Base-by-base conservation (phyloP, 2,113 vertebrate genomes). In the Elaphurus davidianus region DNA sequence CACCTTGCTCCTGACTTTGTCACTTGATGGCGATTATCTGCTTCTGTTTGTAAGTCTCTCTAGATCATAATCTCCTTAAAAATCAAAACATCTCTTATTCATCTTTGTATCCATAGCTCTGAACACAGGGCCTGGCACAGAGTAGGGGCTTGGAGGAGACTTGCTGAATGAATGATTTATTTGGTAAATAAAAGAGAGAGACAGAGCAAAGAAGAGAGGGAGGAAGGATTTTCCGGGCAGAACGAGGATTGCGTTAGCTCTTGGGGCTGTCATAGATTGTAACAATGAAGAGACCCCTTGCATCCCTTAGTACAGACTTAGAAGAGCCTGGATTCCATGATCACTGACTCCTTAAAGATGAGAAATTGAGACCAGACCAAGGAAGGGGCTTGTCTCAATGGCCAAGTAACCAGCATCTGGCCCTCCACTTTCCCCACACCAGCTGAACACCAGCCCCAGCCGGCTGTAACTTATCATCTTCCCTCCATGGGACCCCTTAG, bases 351-450 rank as follows among this genome's bases (percentile, higher is more conserved):
- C 21, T 50, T 60, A 47, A 2, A 62, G 60, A 87, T 57, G 55
- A 83, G 90, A 92, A 95, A 52, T 11, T 12, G 15, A 96, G 43
- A 95, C 5, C 7, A 94, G 25, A 60, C 28, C 62, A 74, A 28
- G 27, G 36, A 90, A 93, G 7, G 15, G 16, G 52, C 36, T 33
- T 47, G 25, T 79, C 64, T 52, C 36, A 21, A 59, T 30, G 60
- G 50, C 85, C 93, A 81, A 90, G 95, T 90, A 78, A 97, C 27
- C 87, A 98, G 93, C 96, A 90, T 82, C 92, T 91, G 47, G 52
- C 94, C 94, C 87, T 96, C 33, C 71, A 43, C 97, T 97, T 98
- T 97, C 86, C 93, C 97, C 98, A 88, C 60, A 94, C 98, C 87
- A 88, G 95, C 92, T 94, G 97, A 98, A 98, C 50, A 93, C 81